Evolutionary conservation across 2,797 vertebrate species (phyloP).

Genomic region (Erpetoichthys calabaricus): DNA sequence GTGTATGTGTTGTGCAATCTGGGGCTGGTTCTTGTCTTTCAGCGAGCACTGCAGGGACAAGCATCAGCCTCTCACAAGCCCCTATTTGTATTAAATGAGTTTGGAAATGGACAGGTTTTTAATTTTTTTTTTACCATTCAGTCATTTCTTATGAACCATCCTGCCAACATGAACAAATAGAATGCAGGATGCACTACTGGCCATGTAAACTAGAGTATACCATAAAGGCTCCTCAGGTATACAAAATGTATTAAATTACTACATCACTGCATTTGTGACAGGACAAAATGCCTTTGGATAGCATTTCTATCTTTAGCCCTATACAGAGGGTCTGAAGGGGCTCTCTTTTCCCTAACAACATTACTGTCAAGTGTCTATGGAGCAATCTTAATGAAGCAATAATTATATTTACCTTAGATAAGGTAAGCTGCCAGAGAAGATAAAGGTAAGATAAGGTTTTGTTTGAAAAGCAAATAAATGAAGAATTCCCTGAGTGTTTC

Average conservation of each 20-base stretch:
- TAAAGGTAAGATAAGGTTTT: slow-evolving; percentile 51
- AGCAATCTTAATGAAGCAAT: slow-evolving; percentile 70
- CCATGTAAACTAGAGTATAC: slow-evolving; percentile 27
- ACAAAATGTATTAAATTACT: slow-evolving; percentile 47
- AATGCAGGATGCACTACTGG: slow-evolving; percentile 37
- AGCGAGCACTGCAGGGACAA: too few species aligned
- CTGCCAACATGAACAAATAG: slow-evolving; percentile 38
- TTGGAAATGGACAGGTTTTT: slow-evolving; percentile 12
- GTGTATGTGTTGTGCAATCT: too few species aligned
- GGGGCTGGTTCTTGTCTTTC: too few species aligned
- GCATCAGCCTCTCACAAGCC: too few species aligned
- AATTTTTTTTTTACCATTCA: slow-evolving; percentile 67
- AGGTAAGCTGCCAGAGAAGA: slow-evolving; percentile 64
- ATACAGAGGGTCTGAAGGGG: slow-evolving; percentile 35
- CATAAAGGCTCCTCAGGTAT: slow-evolving; percentile 36
- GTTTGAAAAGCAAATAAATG: slow-evolving; percentile 47
- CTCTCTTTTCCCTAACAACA: slow-evolving; percentile 50
- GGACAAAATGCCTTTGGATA: slow-evolving; percentile 39
- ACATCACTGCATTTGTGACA: slow-evolving; percentile 25
- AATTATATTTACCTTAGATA: slow-evolving; percentile 90
- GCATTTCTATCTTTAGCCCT: slow-evolving; percentile 20
- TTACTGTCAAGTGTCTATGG: slow-evolving; percentile 54
- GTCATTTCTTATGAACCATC: slow-evolving; percentile 57
- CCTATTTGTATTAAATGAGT: too few species aligned
- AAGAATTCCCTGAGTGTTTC: slow-evolving; percentile 13